Percentiles rank a stretch among this genome's conserved stretches.
These are phyloP conservation scores for Seriola rivoliana DNA, from an alignment of 2,113 vertebrate genomes.

Conservation along the genomic window DNA sequence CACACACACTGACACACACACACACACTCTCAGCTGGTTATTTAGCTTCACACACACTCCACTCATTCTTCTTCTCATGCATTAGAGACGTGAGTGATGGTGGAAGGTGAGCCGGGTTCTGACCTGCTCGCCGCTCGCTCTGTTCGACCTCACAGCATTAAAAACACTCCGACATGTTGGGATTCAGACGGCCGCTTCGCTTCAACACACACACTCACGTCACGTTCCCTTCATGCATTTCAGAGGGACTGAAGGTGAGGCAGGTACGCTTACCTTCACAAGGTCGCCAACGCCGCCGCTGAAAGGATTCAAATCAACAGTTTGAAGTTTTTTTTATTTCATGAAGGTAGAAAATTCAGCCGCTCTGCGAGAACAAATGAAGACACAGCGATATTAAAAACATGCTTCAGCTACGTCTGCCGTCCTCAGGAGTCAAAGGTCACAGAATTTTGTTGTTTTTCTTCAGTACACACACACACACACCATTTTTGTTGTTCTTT, in stretches of 20 bases:
- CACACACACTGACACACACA: constrained; percentile 28
- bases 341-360: background rate
- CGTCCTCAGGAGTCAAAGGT: background rate
- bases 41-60: constrained; percentile 19
- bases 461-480: background rate
- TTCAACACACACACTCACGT: background rate
- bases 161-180: background rate
- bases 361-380: background rate
- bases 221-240: constrained; percentile 2
- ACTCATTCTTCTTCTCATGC: constrained; percentile 51
- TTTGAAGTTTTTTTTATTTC: constrained; percentile 28
- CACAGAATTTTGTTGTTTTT: background rate
- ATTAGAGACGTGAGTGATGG: constrained; percentile 45
- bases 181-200: background rate
- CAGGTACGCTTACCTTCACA: constrained; percentile 32
- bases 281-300: background rate
- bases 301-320: constrained; percentile 10
- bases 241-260: constrained; percentile 21
- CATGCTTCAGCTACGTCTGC: background rate
- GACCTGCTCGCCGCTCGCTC: constrained; percentile 37
- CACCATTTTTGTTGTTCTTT: background rate
- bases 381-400: background rate
- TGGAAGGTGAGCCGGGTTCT: constrained; percentile 25
- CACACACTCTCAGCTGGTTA: constrained; percentile 18
- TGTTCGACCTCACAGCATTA: constrained; percentile 10